Evolutionary conservation across 2,113 vertebrate species (phyloP), one percentile per base, ranked within the genome.

Genomic region (Uria lomvia): DNA sequence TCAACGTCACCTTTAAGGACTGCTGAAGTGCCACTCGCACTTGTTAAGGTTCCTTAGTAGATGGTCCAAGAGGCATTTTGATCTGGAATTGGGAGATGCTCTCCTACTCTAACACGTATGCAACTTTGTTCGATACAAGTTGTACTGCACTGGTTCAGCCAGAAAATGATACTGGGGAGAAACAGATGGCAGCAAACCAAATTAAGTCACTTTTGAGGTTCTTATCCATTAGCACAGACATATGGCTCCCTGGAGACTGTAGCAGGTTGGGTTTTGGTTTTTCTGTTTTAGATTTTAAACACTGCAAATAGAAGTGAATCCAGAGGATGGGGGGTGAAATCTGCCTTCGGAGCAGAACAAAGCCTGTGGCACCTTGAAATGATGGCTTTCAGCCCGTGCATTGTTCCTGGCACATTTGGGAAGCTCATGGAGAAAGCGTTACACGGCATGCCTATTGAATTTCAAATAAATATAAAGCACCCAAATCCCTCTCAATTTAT

Each of bases 401-500:
- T 88, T 96, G 90, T 73, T 90, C 84, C 71, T 75, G 84, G 56
- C 42, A 59, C 63, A 56, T 94, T 77, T 38, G n/a, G 38, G 83
- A 72, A 86, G 65, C 65, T 96, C 12, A 0, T 43, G 70, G 72
- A 95, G 79, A 82, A 91, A 85, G 77, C 60, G 72, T 59, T 85
- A 63, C 47, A 65, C 12, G 3, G 65, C 56, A 67, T 18, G 60
- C 12, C 43, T 82, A 42, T 23, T 91, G 94, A 87, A 87, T 96
- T 91, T 91, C 73, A 87, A 72, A 85, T 63, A 87, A 55, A 68
- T 36, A 84, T 24, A 92, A 96, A 92, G 38, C 55, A 81, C 60
- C 50, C 74, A 81, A 94, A 92, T 92, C 87, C 73, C 47, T 76
- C 80, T 91, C 68, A 72, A 19, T 92, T 90, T 96, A 92, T 87